phyloP scores from a whole-genome alignment of 2,888 invertebrate genomes.

The Iselma pallidipennis region DNA sequence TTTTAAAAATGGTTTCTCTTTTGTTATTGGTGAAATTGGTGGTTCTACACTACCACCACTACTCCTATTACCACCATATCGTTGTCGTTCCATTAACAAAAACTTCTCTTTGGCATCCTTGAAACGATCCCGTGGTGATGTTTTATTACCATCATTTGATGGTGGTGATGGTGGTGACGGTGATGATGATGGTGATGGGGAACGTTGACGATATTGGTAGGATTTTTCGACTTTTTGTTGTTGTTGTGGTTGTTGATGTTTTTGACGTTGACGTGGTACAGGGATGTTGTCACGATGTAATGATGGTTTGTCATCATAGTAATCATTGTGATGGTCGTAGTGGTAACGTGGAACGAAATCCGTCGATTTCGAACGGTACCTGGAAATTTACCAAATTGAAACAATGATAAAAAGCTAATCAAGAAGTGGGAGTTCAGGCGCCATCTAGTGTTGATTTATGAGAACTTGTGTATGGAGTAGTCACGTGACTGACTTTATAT shows the following conservation, averaged over 20 bases:
- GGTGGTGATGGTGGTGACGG: background rate
- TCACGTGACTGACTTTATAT: too few species aligned
- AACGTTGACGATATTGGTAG: conserved; percentile 47
- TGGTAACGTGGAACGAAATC: conserved; percentile 21
- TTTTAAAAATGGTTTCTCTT: conserved; percentile 42
- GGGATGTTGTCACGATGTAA: too few species aligned
- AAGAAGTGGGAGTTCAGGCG: too few species aligned
- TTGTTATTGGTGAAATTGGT: conserved; percentile 43
- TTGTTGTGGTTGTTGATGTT: too few species aligned
- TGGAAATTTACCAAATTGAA: too few species aligned
- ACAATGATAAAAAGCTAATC: too few species aligned
- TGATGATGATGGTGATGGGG: conserved; percentile 50
- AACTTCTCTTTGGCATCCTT: conserved; percentile 88
- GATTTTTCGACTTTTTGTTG: too few species aligned
- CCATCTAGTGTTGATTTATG: too few species aligned
- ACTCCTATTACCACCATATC: conserved; percentile 54
- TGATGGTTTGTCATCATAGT: background rate
- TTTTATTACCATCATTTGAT: conserved; percentile 56
- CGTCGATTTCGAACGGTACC: conserved; percentile 31
- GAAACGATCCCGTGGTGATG: conserved; percentile 78
- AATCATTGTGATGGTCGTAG: too few species aligned
- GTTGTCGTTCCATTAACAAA: conserved; percentile 74
- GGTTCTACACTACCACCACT: conserved; percentile 53
- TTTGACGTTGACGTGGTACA: background rate
- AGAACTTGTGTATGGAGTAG: too few species aligned